These are phyloP conservation scores for Plectrocnemia conspersa DNA, from an alignment of 1,140 invertebrate species.

Conservation along the genomic window DNA sequence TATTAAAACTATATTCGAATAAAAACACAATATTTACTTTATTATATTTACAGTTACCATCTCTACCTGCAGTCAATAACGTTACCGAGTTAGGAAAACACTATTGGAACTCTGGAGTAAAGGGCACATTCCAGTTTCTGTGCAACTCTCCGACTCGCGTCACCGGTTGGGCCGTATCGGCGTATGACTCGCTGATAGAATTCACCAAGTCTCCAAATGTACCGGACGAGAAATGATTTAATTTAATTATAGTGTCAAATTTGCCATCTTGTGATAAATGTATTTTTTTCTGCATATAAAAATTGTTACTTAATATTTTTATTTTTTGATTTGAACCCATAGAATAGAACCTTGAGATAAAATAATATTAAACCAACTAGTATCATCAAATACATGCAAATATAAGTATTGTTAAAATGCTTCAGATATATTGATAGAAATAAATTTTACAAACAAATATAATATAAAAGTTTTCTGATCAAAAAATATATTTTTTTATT, in stretches of 20 bases:
- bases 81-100: conserved; percentile 49
- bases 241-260: neutral
- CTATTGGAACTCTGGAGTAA: conserved; percentile 55
- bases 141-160: conserved; percentile 47
- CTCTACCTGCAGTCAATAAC: conserved; percentile 50
- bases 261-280: neutral
- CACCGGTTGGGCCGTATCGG: conserved; percentile 37
- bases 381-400: neutral
- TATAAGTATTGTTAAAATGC: neutral
- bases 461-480: too few species aligned
- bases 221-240: conserved; percentile 9
- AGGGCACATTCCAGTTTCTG: conserved; percentile 51
- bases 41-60: conserved; percentile 49
- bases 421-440: too few species aligned
- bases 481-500: too few species aligned
- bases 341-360: neutral
- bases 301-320: too few species aligned
- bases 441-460: too few species aligned
- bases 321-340: neutral
- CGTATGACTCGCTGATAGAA: conserved; percentile 21
- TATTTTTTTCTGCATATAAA: neutral
- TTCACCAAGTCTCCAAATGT: conserved; percentile 22
- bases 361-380: neutral
- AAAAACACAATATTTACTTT: neutral
- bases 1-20: neutral